Evolutionary conservation across 2,797 vertebrate genomes (phyloP).

Genomic region (Chiroxiphia lanceolata): DNA sequence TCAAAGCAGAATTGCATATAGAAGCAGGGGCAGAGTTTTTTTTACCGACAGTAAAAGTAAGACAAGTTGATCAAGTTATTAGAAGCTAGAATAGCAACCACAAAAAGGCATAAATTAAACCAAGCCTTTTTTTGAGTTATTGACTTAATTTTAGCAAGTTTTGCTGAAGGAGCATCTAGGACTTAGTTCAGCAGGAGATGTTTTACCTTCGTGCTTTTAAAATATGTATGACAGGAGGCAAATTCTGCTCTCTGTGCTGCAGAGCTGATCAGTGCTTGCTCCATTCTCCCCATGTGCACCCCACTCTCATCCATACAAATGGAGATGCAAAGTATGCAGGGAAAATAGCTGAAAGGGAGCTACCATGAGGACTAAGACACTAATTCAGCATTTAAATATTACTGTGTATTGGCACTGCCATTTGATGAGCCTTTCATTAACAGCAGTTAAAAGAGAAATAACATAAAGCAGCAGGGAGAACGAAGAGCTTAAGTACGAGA

Average conservation of each 20-base stretch:
- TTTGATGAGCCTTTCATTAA: slow-evolving; percentile 56
- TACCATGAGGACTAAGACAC: neutral
- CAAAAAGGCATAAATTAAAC: neutral
- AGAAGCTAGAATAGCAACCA: neutral
- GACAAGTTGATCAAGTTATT: neutral
- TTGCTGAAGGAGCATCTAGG: neutral
- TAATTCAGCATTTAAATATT: slow-evolving; percentile 35
- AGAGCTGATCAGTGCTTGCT: neutral
- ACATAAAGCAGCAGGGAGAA: slow-evolving; percentile 51
- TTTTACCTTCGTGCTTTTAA: neutral
- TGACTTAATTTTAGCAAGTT: neutral
- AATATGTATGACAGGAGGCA: neutral
- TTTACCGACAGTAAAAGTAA: neutral
- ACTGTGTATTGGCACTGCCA: neutral
- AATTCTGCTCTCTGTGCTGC: neutral
- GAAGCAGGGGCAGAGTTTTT: neutral
- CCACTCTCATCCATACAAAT: neutral
- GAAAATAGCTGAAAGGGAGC: neutral
- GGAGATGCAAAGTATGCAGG: neutral
- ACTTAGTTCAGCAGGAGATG: neutral
- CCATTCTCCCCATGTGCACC: neutral
- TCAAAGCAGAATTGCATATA: neutral
- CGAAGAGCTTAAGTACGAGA: neutral
- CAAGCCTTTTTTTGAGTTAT: neutral
- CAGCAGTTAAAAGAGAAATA: slow-evolving; percentile 39